Evolutionary conservation across 2,113 vertebrate genomes (phyloP).

Genomic region (Cebus imitator): DNA sequence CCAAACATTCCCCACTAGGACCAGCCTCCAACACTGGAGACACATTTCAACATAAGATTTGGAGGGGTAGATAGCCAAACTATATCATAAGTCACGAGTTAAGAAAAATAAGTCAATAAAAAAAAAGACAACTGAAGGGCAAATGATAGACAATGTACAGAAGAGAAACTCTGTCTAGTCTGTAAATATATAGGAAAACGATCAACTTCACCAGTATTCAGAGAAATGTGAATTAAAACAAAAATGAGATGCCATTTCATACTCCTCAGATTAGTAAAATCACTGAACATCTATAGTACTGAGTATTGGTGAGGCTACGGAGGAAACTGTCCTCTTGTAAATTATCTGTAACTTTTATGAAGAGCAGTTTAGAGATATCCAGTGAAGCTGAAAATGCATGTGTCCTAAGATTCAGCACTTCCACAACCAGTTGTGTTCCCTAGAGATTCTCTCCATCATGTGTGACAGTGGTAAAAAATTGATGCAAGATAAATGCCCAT

Average conservation of each 20-base stretch:
- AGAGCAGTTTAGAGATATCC: background rate
- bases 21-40: no score
- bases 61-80: no score
- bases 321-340: background rate
- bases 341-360: background rate
- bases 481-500: background rate
- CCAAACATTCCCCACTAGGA: no score
- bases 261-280: background rate
- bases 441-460: background rate
- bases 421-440: background rate
- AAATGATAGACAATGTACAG: background rate
- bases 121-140: background rate
- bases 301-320: background rate
- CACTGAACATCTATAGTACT: background rate
- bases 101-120: background rate
- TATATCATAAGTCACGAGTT: background rate
- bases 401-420: background rate
- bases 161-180: background rate
- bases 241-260: background rate
- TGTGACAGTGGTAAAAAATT: background rate
- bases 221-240: conserved; percentile 6
- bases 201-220: background rate
- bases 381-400: background rate
- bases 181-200: background rate
- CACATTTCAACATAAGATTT: no score